Evolutionary conservation across 2,113 vertebrate genomes (phyloP).

Genomic region (Panthera tigris): DNA sequence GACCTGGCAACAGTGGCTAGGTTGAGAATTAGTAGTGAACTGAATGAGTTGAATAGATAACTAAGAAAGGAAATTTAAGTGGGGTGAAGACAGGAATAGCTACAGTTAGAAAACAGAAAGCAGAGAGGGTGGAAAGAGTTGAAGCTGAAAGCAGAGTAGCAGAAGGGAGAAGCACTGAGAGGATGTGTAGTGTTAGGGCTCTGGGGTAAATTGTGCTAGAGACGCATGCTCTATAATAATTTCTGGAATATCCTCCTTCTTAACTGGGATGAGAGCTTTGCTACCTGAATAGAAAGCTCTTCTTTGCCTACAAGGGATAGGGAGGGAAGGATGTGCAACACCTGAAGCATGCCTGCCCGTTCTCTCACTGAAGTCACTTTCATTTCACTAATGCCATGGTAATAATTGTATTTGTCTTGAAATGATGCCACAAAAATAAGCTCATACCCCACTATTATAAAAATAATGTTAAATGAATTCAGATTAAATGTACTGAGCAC

Average conservation of each 20-base stretch:
- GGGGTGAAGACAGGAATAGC: background rate
- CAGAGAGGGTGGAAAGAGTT: background rate
- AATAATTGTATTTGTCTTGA: constrained; percentile 11
- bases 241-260: background rate
- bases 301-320: background rate
- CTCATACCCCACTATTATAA: background rate
- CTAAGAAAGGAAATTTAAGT: constrained; percentile 4
- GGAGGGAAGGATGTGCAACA: background rate
- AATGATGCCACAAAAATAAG: constrained; percentile 37
- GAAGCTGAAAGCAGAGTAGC: background rate
- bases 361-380: constrained; percentile 22
- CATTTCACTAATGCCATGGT: constrained; percentile 12
- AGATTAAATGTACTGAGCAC: background rate
- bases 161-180: background rate
- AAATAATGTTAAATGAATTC: constrained; percentile 28
- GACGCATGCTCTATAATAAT: background rate
- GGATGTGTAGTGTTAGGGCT: background rate
- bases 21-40: background rate
- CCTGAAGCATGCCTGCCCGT: background rate
- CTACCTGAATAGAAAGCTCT: constrained; percentile 29
- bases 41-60: background rate
- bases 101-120: constrained; percentile 13
- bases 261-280: background rate
- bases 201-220: background rate
- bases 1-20: background rate